phyloP scores from a whole-genome alignment of 2,888 invertebrate species.

The Gandaritis pyraliata region DNA sequence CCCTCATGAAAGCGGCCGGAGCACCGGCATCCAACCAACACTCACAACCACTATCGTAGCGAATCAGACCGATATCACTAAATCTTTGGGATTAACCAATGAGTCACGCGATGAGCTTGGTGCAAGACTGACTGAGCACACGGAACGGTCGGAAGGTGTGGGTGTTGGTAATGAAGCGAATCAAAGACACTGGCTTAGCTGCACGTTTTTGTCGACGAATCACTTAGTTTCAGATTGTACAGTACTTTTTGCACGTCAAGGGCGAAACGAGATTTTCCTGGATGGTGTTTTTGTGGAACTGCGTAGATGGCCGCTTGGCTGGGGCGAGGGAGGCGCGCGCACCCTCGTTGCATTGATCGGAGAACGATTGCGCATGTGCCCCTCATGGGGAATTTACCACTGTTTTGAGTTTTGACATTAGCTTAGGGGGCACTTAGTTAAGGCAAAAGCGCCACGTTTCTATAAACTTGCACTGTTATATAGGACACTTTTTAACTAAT shows the following conservation, averaged over 20 bases:
- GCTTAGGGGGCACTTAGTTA: conserved; percentile 28
- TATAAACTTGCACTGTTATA: background rate
- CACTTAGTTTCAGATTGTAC: conserved; percentile 50
- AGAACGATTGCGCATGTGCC: conserved; percentile 74
- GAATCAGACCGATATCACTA: conserved; percentile 52
- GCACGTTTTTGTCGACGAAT: conserved; percentile 49
- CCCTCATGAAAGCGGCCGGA: conserved; percentile 79
- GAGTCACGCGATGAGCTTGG: conserved; percentile 74
- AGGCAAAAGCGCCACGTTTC: conserved; percentile 6
- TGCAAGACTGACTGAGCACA: conserved; percentile 55
- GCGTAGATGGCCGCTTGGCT: conserved; percentile 70
- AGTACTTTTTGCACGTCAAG: conserved; percentile 39
- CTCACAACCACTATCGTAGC: conserved; percentile 59
- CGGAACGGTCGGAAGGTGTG: conserved; percentile 57
- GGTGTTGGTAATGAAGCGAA: conserved; percentile 79
- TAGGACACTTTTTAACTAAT: no score
- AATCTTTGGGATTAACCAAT: conserved; percentile 73
- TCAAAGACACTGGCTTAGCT: conserved; percentile 53
- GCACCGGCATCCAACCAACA: conserved; percentile 80
- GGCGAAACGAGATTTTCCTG: conserved; percentile 52
- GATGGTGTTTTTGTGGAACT: conserved; percentile 72
- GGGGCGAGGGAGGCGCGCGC: conserved; percentile 77
- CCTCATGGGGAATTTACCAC: conserved; percentile 55
- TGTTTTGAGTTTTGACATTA: conserved; percentile 77
- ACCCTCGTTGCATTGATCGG: conserved; percentile 78